These are phyloP conservation scores for Leptopterna dolabrata DNA, from an alignment of 2,888 invertebrate species.

Conservation along the genomic window DNA sequence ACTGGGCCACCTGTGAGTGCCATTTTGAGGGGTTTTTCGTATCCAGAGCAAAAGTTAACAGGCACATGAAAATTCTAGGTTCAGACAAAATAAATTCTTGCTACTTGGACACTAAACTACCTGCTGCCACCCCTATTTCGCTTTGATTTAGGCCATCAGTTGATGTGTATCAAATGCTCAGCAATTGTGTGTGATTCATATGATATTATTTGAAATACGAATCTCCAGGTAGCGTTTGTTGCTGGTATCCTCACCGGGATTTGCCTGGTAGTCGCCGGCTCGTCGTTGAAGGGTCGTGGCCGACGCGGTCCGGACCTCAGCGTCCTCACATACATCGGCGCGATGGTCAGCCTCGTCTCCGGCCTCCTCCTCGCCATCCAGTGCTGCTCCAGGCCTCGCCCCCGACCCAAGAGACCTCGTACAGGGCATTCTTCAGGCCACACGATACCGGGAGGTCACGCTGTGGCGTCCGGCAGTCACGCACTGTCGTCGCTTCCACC, in stretches of 20 bases:
- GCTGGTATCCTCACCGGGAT: conserved; percentile 76
- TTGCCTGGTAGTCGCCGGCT: conserved; percentile 75
- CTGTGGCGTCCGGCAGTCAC: not conserved
- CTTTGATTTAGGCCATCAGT: too few species aligned
- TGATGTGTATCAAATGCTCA: too few species aligned
- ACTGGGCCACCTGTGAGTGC: too few species aligned
- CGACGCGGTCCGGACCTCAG: conserved; percentile 74
- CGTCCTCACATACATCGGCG: conserved; percentile 76
- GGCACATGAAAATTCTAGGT: too few species aligned
- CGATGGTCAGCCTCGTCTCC: conserved; percentile 74
- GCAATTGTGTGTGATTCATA: too few species aligned
- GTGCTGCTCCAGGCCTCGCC: conserved; percentile 71
- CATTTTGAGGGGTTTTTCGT: too few species aligned
- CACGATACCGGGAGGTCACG: not conserved
- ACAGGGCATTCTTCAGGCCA: not conserved
- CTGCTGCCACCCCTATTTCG: too few species aligned
- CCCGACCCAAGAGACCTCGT: conserved; percentile 60
- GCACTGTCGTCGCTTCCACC: not conserved
- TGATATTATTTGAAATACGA: too few species aligned
- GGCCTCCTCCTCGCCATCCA: conserved; percentile 74
- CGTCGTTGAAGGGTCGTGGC: conserved; percentile 69
- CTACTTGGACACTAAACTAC: too few species aligned
- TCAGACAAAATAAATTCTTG: too few species aligned
- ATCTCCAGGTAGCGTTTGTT: conserved; percentile 73
- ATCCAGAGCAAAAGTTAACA: too few species aligned